These are phyloP conservation scores for Drosophila azteca DNA, from an alignment of 1,140 invertebrate species.

Conservation along the genomic window DNA sequence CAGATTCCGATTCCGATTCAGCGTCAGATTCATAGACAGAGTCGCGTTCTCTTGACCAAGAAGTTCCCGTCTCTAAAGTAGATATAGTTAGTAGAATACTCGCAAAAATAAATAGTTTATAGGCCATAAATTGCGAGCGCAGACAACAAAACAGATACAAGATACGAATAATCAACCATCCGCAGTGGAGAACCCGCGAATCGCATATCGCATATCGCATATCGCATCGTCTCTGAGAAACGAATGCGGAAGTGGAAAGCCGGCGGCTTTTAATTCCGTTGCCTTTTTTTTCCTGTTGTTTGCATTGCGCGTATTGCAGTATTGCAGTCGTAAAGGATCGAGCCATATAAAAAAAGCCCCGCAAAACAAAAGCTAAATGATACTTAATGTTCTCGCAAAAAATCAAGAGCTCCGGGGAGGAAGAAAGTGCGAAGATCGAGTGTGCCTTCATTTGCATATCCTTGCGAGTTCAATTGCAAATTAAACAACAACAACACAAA, in stretches of 20 bases:
- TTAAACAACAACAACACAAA: constrained; percentile 8
- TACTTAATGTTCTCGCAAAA: constrained; percentile 34
- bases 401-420: constrained; percentile 22
- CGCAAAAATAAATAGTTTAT: constrained; percentile 14
- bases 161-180: constrained; percentile 8
- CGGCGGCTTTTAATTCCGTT: constrained; percentile 50
- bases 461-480: constrained; percentile 57
- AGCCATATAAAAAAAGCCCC: background rate
- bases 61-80: background rate
- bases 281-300: constrained; percentile 6
- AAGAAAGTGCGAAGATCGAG: constrained; percentile 30
- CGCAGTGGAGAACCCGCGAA: constrained; percentile 2
- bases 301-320: constrained; percentile 8
- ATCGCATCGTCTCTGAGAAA: constrained; percentile 16
- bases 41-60: no score
- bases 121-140: background rate
- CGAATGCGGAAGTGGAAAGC: constrained; percentile 71
- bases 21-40: constrained; percentile 16
- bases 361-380: constrained; percentile 36
- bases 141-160: constrained; percentile 31
- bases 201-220: constrained; percentile 14
- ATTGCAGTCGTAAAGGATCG: constrained; percentile 54
- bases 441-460: constrained; percentile 70
- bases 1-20: constrained; percentile 35
- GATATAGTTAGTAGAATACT: constrained; percentile 16